Evolutionary conservation across 2,797 vertebrate genomes (phyloP).

Genomic region (Pristis pectinata): DNA sequence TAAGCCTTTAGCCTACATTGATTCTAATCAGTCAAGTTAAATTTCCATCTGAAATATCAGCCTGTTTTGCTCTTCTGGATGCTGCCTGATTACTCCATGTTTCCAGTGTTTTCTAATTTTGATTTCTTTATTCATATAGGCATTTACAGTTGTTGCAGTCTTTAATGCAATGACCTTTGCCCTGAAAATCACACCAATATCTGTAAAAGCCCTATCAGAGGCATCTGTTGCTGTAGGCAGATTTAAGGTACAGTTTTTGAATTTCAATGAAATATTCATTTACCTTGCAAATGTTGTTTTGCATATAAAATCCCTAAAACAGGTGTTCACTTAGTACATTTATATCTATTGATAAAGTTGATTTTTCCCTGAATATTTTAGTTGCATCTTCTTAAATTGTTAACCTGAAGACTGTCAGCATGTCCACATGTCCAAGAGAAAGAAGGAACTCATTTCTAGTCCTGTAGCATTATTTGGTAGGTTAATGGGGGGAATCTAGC

Average conservation of each 20-base stretch:
- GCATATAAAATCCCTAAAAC: background rate
- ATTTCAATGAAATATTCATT: background rate
- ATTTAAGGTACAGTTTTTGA: conserved; percentile 61
- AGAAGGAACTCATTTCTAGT: too few species aligned
- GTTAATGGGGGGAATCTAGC: too few species aligned
- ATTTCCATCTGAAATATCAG: background rate
- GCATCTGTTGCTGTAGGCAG: conserved; percentile 64
- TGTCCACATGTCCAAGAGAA: background rate
- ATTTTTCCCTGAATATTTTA: background rate
- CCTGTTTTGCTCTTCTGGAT: background rate
- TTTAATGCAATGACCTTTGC: conserved; percentile 77
- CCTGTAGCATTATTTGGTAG: too few species aligned
- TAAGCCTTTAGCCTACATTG: background rate
- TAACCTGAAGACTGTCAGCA: background rate
- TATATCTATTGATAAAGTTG: background rate
- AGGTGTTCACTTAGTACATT: background rate
- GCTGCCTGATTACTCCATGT: background rate
- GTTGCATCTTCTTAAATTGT: background rate
- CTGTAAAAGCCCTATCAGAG: conserved; percentile 65
- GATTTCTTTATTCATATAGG: conserved; percentile 48
- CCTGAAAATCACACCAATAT: conserved; percentile 69
- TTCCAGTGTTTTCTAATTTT: conserved; percentile 1
- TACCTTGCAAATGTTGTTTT: background rate
- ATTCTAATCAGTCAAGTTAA: background rate
- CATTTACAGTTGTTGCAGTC: conserved; percentile 71